Base-by-base conservation (phyloP, 2,113 vertebrate genomes). In the Plectropomus leopardus region DNA sequence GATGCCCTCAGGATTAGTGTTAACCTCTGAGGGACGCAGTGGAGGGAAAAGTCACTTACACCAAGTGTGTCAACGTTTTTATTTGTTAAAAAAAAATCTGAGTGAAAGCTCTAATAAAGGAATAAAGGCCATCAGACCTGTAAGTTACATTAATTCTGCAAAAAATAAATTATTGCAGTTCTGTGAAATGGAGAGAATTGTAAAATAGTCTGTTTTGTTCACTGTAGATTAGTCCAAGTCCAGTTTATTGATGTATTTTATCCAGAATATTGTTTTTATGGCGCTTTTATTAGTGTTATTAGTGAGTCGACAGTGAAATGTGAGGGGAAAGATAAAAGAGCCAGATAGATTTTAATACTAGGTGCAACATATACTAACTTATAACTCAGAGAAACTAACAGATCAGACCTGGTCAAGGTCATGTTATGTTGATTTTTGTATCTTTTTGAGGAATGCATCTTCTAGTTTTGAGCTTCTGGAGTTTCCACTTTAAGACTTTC, bases 1-100 rank as follows among this genome's bases (percentile, higher is more conserved):
- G 73, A 85, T 68, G 64, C 75, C 66, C 50, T 70, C 19, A 42
- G 44, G 36, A 69, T 80, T 30, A 57, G 26, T 55, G 59, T 42
- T 57, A 21, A 13, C 60, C 78, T 82, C 72, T 30, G 84, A 76
- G 77, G 79, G 68, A 68, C 44, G 1, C 21, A 28, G 59, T 51
- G n/a, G 36, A 75, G 71, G n/a, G 47, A 17, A 28, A 48, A 44
- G 50, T 36, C 60, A 63, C 66, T 61, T 40, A 15, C 3, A 75
- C 53, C 44, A 60, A 55, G 26, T 61, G 24, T 64, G 30, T 10
- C 21, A 59, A 44, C 28, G 19, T 60, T 45, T 58, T 70, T 36
- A 48, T 72, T 47, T 64, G 1, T 66, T 3, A 66, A 58, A 47
- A 19, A 44, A 50, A n/a, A 50, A n/a, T n/a, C n/a, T n/a, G n/a